Evolutionary conservation across 1,140 invertebrate species (phyloP).

Genomic region (Drosophila nikananu): DNA sequence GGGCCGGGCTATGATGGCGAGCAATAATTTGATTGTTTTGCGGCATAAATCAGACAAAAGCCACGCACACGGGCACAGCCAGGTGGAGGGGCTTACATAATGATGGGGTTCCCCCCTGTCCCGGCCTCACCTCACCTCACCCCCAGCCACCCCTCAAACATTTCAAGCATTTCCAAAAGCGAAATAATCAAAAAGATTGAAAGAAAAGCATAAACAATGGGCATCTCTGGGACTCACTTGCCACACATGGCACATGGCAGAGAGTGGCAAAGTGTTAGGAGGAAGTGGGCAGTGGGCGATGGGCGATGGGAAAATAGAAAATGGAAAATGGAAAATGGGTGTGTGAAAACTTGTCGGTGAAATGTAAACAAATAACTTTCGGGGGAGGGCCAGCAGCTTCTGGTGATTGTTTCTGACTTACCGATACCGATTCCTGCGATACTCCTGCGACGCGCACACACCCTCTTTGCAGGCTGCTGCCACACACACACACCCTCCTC

Average conservation of each 20-base stretch:
- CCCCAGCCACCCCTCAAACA: background rate
- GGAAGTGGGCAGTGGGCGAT: background rate
- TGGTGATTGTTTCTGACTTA: constrained; percentile 45
- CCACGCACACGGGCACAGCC: constrained; percentile 57
- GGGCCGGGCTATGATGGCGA: constrained; percentile 18
- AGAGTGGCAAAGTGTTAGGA: background rate
- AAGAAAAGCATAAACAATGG: constrained; percentile 2
- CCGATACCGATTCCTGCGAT: constrained; percentile 70
- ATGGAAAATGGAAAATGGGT: background rate
- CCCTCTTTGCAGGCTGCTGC: constrained; percentile 11
- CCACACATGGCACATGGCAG: background rate
- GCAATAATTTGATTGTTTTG: constrained; percentile 78
- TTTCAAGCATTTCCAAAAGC: constrained; percentile 29
- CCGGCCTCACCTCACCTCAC: no score
- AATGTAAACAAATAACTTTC: constrained; percentile 75
- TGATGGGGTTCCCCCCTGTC: background rate
- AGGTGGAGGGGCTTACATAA: constrained; percentile 35
- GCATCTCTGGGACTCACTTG: background rate
- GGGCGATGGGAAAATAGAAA: no score
- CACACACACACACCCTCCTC: constrained; percentile 22
- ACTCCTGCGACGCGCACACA: constrained; percentile 27
- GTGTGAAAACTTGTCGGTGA: constrained; percentile 19
- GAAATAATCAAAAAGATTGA: constrained; percentile 17
- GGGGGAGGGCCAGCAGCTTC: background rate
- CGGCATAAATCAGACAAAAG: constrained; percentile 68